These are phyloP conservation scores for Platycheirus albimanus DNA, from an alignment of 2,888 invertebrate genomes.

Conservation along the genomic window DNA sequence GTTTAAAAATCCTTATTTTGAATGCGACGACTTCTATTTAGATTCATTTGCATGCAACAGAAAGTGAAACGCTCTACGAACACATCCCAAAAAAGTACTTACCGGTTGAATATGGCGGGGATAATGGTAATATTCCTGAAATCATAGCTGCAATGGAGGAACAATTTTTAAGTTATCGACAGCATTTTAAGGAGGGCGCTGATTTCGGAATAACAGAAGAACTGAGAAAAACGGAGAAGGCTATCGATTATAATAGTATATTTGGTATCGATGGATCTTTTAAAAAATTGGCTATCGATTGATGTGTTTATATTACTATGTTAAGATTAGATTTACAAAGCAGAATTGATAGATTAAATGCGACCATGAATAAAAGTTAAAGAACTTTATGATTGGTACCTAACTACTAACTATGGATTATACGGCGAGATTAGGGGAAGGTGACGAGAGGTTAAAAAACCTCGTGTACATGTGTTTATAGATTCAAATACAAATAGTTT, in stretches of 20 bases:
- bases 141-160: constrained; percentile 42
- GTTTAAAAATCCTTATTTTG: neutral
- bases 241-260: constrained; percentile 76
- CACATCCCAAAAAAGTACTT: constrained; percentile 85
- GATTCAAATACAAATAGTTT: too few relatives aligned
- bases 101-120: constrained; percentile 87
- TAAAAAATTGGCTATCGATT: constrained; percentile 81
- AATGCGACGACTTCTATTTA: constrained; percentile 79
- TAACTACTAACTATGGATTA: too few relatives aligned
- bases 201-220: constrained; percentile 79
- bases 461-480: too few relatives aligned
- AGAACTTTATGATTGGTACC: too few relatives aligned
- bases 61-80: constrained; percentile 85
- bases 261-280: constrained; percentile 82
- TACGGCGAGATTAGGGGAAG: too few relatives aligned
- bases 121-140: constrained; percentile 82
- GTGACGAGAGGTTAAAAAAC: too few relatives aligned
- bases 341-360: neutral
- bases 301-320: constrained; percentile 41
- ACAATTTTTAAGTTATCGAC: constrained; percentile 45
- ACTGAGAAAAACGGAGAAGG: constrained; percentile 76
- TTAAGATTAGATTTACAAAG: constrained; percentile 16
- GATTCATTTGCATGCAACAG: constrained; percentile 84
- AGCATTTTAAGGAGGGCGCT: constrained; percentile 79
- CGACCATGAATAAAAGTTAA: too few relatives aligned